Base-by-base conservation (phyloP, 2,797 vertebrate genomes). In the Todus mexicanus region DNA sequence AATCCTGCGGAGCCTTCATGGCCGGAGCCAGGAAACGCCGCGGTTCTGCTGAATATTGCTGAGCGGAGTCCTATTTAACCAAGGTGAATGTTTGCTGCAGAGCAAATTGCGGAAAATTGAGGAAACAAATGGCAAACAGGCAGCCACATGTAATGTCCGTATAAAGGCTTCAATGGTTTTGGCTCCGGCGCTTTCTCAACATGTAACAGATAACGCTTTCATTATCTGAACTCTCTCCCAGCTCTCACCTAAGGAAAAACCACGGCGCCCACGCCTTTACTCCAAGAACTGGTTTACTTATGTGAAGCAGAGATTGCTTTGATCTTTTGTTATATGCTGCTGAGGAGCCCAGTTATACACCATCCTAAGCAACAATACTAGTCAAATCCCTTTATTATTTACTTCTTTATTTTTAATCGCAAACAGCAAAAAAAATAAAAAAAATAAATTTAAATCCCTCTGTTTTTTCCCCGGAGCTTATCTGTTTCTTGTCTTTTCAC, bases 1-100 rank as follows among this genome's bases (percentile, higher is more conserved):
- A 97, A 96, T 94, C 94, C 96, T 97, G 94, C 11, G 75, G 95
- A 47, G 88, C 70, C 87, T 94, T 66, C 45, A 33, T 89, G 95
- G 84, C 93, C 87, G 42, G 87, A 95, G 92, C 95, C 93, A 97
- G 88, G 90, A 96, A 96, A 95, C 35, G 31, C 83, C 22, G 29
- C 9, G 37, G 96, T 86, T 95, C 96, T 84, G 61, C 19, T 57
- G 75, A 80, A 84, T 88, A 85, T 94, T 94, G 84, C 84, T 77
- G 93, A 96, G 94, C 40, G 6, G 90, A 95, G 91, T 69, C 95
- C 65, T 74, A 47, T 94, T 89, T 94, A 96, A 68, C 71, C 76
- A 85, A 94, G 96, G 89, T 90, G 95, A 86, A 84, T 69, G 42
- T 50, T 93, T 89, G 81, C 94, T 90, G 86, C 78, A 59, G 92